Conservation (phyloP, 2,113 vertebrate genomes). For the Platichthys flesus region DNA sequence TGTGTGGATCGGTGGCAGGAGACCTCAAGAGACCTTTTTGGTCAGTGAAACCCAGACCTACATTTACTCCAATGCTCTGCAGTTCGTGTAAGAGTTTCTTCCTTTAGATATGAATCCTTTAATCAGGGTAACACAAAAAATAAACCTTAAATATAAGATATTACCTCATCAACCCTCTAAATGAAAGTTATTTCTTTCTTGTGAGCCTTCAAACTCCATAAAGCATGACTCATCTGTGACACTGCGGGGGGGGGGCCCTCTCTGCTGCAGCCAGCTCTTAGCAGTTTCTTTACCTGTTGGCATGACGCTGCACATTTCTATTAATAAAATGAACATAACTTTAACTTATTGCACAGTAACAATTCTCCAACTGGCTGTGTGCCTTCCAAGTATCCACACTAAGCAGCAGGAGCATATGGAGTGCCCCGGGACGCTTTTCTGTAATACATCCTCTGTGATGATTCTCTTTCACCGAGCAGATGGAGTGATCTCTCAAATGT, state of each 20-base stretch:
- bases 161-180: background rate
- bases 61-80: background rate
- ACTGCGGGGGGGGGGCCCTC: background rate
- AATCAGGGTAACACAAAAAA: background rate
- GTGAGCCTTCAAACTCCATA: background rate
- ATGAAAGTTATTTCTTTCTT: constrained; percentile 7
- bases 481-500: constrained; percentile 33
- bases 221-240: constrained; percentile 6
- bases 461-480: constrained; percentile 34
- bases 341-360: constrained; percentile 11
- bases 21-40: background rate
- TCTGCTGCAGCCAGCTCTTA: constrained; percentile 6
- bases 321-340: constrained; percentile 4
- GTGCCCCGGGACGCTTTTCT: constrained; percentile 27
- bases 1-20: background rate
- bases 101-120: background rate
- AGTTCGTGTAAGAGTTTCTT: background rate
- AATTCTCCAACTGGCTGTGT: background rate
- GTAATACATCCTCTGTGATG: constrained; percentile 34
- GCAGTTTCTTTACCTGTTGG: constrained; percentile 11
- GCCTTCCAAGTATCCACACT: background rate
- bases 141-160: background rate
- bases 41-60: background rate
- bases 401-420: constrained; percentile 36
- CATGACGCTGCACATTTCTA: background rate